phyloP scores from a whole-genome alignment of 64 coral and sea anemone species.

The Porites lutea region DNA sequence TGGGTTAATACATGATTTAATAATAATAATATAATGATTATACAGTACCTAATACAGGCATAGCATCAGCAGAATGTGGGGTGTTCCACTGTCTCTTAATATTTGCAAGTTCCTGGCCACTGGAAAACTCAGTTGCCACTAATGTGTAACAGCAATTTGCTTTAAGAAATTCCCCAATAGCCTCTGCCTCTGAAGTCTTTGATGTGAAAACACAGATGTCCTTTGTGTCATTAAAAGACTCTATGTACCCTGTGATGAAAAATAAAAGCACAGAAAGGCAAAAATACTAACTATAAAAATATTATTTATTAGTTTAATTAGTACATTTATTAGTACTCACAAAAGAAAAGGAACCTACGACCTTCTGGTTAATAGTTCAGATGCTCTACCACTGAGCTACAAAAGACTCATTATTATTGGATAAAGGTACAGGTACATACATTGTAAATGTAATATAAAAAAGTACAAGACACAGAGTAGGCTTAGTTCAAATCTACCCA shows the following conservation, averaged over 20 bases:
- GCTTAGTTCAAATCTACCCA: too few relatives aligned
- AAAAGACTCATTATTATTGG: too few relatives aligned
- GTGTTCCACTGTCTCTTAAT: constrained; percentile 90
- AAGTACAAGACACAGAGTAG: too few relatives aligned
- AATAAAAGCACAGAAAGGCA: background rate
- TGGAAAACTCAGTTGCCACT: constrained; percentile 76
- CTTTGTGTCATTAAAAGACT: constrained; percentile 58
- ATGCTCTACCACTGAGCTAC: too few relatives aligned
- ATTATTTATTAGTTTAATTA: too few relatives aligned
- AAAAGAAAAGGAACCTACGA: too few relatives aligned
- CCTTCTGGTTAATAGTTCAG: too few relatives aligned
- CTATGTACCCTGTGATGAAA: constrained; percentile 44
- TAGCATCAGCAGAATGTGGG: constrained; percentile 71
- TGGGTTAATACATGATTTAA: too few relatives aligned
- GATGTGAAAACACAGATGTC: constrained; percentile 90
- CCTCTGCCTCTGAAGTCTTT: constrained; percentile 79
- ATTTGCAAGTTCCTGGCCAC: constrained; percentile 68
- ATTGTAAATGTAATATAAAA: too few relatives aligned
- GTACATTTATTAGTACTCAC: too few relatives aligned
- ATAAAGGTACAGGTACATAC: too few relatives aligned
- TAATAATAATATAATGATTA: background rate
- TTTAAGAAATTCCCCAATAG: constrained; percentile 64
- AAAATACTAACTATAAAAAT: too few relatives aligned
- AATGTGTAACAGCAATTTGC: constrained; percentile 63
- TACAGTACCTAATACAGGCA: constrained; percentile 84